A percentile compares a stretch with the other conserved stretches of the same genome.
Conservation (phyloP, 2,113 vertebrate genomes). For the Nanger granti region DNA sequence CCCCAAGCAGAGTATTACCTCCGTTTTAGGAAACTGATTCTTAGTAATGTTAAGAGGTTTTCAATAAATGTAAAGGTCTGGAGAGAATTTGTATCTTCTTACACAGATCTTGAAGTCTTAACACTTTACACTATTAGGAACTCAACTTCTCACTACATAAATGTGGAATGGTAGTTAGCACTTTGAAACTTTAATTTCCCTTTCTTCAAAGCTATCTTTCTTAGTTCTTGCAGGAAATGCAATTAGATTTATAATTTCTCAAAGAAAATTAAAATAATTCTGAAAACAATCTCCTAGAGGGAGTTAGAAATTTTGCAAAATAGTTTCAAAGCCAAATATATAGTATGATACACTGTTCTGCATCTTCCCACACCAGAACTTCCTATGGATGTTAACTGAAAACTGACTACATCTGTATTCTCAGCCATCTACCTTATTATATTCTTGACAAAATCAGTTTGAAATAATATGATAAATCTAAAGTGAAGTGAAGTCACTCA, state of each 20-base stretch:
- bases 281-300: background rate
- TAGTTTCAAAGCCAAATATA: background rate
- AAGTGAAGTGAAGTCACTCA: background rate
- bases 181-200: background rate
- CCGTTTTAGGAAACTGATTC: background rate
- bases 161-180: background rate
- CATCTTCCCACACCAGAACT: background rate
- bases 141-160: background rate
- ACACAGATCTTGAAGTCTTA: background rate
- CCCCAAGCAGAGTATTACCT: background rate
- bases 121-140: background rate
- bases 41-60: background rate
- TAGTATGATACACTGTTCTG: background rate
- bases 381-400: background rate
- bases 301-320: conserved; percentile 7
- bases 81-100: background rate
- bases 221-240: background rate
- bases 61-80: background rate
- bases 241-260: background rate
- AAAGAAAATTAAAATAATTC: background rate
- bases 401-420: background rate
- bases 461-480: background rate
- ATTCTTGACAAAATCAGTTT: background rate
- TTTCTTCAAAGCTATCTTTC: background rate
- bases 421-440: background rate